A percentile compares a stretch with the other conserved stretches of the same genome.
Evolutionary conservation across 2,888 invertebrate species (phyloP).

Genomic region (Gryllus longicercus): DNA sequence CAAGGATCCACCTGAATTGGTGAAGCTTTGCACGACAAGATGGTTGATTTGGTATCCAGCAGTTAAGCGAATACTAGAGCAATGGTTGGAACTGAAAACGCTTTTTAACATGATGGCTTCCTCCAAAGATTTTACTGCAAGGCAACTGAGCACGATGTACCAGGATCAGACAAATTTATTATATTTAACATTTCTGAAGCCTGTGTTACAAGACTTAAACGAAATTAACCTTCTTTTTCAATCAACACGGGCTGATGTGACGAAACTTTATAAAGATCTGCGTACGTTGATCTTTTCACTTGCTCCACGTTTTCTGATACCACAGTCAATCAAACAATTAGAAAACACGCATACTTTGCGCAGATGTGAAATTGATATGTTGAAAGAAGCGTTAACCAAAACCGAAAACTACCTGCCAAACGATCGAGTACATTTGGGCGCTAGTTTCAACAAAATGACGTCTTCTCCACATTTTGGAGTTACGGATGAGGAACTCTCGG

Average conservation of each 20-base stretch:
- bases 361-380: neutral
- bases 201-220: neutral
- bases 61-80: too few relatives aligned
- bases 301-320: neutral
- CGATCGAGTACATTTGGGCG: neutral
- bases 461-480: neutral
- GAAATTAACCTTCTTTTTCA: neutral
- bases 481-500: neutral
- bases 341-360: neutral
- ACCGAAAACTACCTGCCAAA: neutral
- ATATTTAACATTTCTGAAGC: neutral
- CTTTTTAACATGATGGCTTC: neutral
- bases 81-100: too few relatives aligned
- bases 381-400: neutral
- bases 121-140: neutral
- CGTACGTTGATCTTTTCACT: neutral
- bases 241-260: neutral
- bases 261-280: neutral
- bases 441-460: neutral
- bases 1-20: too few relatives aligned
- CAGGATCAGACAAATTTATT: neutral
- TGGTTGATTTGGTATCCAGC: too few relatives aligned
- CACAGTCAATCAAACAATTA: neutral
- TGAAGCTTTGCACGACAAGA: too few relatives aligned
- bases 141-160: neutral